Conservation (phyloP, 2,888 invertebrate species). For the Plusia festucae region DNA sequence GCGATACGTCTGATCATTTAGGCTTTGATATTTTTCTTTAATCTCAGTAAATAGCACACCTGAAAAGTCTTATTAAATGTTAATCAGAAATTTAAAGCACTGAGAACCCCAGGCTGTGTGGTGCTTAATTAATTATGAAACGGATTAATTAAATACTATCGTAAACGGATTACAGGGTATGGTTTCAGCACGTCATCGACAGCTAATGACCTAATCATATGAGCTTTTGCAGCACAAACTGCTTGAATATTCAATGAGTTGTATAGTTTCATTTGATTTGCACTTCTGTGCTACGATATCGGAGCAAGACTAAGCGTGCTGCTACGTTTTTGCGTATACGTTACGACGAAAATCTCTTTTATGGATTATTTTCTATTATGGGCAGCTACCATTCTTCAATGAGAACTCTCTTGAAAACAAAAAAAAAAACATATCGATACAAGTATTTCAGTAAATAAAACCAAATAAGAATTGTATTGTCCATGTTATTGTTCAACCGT, state of each 20-base stretch:
- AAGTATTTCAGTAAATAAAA: neutral
- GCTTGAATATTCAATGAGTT: neutral
- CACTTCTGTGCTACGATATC: neutral
- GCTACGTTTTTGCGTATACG: neutral
- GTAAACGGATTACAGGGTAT: conserved; percentile 18
- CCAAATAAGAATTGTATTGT: neutral
- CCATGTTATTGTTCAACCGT: neutral
- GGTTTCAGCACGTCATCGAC: conserved; percentile 21
- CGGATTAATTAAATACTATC: conserved; percentile 36
- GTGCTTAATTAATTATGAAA: conserved; percentile 35
- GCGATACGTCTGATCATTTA: conserved; percentile 45
- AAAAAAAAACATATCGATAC: too few species aligned
- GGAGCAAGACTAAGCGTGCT: neutral
- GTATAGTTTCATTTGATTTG: neutral
- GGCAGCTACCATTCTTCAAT: too few species aligned
- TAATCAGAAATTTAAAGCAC: conserved; percentile 23
- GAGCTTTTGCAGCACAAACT: neutral
- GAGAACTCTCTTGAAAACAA: too few species aligned
- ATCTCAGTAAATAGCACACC: conserved; percentile 15
- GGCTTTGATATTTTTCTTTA: conserved; percentile 21
- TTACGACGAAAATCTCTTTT: too few species aligned
- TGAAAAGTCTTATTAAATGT: conserved; percentile 36
- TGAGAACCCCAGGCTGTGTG: conserved; percentile 17
- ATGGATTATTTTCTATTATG: too few species aligned
- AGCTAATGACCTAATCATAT: conserved; percentile 20